Percentiles rank a stretch among this genome's conserved stretches.
Conservation (phyloP, 2,888 invertebrate species). For the Drosophila infuscata region DNA sequence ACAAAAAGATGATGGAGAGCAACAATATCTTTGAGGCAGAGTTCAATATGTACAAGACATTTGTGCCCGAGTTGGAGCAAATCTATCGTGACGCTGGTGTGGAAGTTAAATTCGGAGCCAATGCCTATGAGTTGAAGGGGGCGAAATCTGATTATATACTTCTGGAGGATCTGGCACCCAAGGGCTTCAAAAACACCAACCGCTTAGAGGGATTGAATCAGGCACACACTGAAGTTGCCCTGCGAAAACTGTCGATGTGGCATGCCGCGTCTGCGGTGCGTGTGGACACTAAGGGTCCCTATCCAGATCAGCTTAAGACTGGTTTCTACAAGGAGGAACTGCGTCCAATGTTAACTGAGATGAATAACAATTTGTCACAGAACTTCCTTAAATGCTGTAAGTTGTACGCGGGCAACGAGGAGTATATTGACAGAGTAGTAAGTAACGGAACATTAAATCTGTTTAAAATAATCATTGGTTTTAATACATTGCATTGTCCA, state of each 20-base stretch:
- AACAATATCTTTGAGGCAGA: slow-evolving; percentile 73
- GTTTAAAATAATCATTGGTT: background rate
- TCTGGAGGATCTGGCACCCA: slow-evolving; percentile 72
- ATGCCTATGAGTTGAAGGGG: slow-evolving; percentile 62
- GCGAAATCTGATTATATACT: slow-evolving; percentile 59
- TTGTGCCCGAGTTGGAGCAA: slow-evolving; percentile 78
- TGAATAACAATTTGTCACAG: slow-evolving; percentile 23
- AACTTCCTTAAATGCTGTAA: slow-evolving; percentile 46
- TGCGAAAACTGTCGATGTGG: slow-evolving; percentile 77
- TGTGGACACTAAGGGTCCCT: slow-evolving; percentile 59
- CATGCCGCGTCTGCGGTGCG: slow-evolving; percentile 81
- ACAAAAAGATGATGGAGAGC: slow-evolving; percentile 44
- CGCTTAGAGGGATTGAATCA: slow-evolving; percentile 76
- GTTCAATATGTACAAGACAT: slow-evolving; percentile 65
- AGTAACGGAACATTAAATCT: background rate
- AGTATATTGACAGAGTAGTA: slow-evolving; percentile 66
- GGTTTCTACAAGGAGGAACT: slow-evolving; percentile 49
- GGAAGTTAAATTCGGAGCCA: slow-evolving; percentile 70
- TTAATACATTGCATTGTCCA: background rate
- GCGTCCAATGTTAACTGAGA: slow-evolving; percentile 31
- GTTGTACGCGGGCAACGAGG: slow-evolving; percentile 43
- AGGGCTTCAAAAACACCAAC: slow-evolving; percentile 74
- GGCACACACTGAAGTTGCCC: slow-evolving; percentile 67
- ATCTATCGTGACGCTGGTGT: slow-evolving; percentile 70
- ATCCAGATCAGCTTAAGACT: slow-evolving; percentile 26